Conservation (phyloP, 2,888 invertebrate genomes). For the Dimorphilus gyrociliatus region DNA sequence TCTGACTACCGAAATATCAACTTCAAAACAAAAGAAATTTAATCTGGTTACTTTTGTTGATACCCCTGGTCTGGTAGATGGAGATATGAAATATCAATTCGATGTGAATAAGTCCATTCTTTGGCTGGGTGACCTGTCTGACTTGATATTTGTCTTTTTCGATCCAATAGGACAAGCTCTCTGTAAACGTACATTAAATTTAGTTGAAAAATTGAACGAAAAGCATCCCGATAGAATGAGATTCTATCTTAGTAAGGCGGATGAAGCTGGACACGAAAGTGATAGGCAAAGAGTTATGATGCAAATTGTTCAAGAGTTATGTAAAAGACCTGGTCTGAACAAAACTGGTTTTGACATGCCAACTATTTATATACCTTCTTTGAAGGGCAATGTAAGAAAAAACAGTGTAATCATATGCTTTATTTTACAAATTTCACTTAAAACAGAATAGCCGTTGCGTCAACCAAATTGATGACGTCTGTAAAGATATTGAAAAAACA, state of each 20-base stretch:
- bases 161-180: constrained; percentile 47
- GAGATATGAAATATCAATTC: constrained; percentile 47
- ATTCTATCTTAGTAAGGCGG: constrained; percentile 45
- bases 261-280: constrained; percentile 45
- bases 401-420: not conserved
- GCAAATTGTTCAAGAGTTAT: constrained; percentile 47
- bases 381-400: constrained; percentile 37
- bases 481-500: constrained; percentile 43
- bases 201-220: constrained; percentile 43
- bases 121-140: constrained; percentile 42
- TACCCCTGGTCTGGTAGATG: constrained; percentile 47
- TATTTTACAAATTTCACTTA: constrained; percentile 4
- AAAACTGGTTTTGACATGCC: constrained; percentile 45
- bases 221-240: constrained; percentile 43
- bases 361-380: constrained; percentile 43
- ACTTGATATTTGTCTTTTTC: constrained; percentile 46
- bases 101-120: constrained; percentile 44
- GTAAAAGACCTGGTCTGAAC: constrained; percentile 44
- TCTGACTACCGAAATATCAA: constrained; percentile 43
- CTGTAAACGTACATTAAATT: constrained; percentile 44
- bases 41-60: constrained; percentile 45
- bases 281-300: constrained; percentile 45
- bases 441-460: constrained; percentile 39
- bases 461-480: constrained; percentile 45
- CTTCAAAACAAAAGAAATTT: constrained; percentile 45